Conservation (phyloP, 2,888 invertebrate species). For the Gisinianus flammeolus region DNA sequence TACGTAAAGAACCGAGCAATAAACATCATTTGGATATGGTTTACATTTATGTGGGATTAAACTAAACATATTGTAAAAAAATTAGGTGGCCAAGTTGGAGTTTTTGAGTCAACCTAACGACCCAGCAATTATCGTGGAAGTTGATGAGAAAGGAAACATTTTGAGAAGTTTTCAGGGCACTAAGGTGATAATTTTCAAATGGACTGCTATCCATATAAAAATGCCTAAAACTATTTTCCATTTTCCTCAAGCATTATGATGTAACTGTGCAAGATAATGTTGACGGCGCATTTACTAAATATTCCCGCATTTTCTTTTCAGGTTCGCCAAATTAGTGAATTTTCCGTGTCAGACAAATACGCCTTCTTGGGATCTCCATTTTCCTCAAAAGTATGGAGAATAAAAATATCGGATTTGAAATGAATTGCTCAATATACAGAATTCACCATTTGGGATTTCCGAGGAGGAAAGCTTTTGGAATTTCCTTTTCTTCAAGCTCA, state of each 20-base stretch:
- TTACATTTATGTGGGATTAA: too few species aligned
- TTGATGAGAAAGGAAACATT: slow-evolving; percentile 76
- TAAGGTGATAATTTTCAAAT: too few species aligned
- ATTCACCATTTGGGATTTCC: too few species aligned
- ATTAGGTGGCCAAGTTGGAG: neutral
- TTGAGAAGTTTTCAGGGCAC: slow-evolving; percentile 68
- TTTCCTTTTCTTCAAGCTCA: too few species aligned
- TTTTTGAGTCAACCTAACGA: neutral
- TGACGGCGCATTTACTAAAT: too few species aligned
- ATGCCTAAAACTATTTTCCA: too few species aligned
- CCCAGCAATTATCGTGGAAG: slow-evolving; percentile 67
- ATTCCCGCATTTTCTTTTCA: too few species aligned
- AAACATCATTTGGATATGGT: too few species aligned
- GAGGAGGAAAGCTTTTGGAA: too few species aligned
- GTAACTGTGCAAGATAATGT: neutral
- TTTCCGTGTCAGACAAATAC: slow-evolving; percentile 44
- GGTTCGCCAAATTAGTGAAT: slow-evolving; percentile 40
- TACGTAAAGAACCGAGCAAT: neutral
- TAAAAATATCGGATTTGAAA: slow-evolving; percentile 44
- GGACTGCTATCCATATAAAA: too few species aligned
- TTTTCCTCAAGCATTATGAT: neutral
- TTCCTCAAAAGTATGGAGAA: slow-evolving; percentile 51
- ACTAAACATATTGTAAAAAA: too few species aligned
- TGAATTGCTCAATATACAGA: too few species aligned
- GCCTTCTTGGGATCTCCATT: slow-evolving; percentile 49